Evolutionary conservation across 2,797 vertebrate genomes (phyloP).

Genomic region (Sphenopsis melanotis): DNA sequence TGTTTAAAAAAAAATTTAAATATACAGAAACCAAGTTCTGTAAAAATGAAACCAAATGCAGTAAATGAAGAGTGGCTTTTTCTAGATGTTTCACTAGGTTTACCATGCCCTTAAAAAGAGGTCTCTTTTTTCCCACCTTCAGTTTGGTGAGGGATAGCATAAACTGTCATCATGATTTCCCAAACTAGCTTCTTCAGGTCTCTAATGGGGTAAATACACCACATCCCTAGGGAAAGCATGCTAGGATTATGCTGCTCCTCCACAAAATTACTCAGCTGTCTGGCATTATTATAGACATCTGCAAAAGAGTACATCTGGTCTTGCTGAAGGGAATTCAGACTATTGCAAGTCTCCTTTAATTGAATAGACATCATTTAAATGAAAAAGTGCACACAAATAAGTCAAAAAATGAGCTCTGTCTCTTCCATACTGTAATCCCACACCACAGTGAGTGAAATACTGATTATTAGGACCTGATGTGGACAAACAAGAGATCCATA

Average conservation of each 20-base stretch:
- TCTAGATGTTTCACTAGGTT: background rate
- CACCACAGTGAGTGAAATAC: fast-evolving
- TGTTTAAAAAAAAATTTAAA: background rate
- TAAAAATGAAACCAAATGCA: background rate
- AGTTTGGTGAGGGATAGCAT: background rate
- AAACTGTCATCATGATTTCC: background rate
- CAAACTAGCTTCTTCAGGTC: background rate
- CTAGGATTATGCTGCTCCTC: background rate
- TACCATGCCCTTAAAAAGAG: background rate
- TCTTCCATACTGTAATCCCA: background rate
- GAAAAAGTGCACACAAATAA: background rate
- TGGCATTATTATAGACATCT: background rate
- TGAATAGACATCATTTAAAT: background rate
- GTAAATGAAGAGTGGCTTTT: background rate
- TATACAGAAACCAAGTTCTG: background rate
- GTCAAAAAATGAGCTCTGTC: background rate
- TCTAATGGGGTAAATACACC: background rate
- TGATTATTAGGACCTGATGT: background rate
- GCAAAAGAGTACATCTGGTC: background rate
- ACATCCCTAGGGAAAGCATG: background rate
- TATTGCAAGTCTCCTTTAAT: background rate
- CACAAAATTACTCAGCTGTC: background rate
- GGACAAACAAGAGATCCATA: background rate
- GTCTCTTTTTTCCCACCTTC: background rate
- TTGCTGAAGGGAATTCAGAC: background rate